phyloP scores from a whole-genome alignment of 2,888 invertebrate genomes.

The Scrobipalpa atriplicella region DNA sequence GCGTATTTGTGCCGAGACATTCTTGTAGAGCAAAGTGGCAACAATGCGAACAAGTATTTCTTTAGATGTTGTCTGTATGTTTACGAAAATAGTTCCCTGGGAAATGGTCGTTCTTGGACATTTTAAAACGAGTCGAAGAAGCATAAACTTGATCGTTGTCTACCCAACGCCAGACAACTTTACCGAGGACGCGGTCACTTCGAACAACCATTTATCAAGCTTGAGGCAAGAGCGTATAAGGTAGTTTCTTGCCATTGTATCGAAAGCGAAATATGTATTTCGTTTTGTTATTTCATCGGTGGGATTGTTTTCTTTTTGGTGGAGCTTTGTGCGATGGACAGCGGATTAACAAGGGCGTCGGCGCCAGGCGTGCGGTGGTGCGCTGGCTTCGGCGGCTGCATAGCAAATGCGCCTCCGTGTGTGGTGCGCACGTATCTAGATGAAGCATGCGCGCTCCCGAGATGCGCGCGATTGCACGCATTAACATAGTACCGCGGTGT shows the following conservation, averaged over 20 bases:
- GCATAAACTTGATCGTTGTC: constrained; percentile 21
- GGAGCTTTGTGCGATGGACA: constrained; percentile 67
- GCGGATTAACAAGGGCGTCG: constrained; percentile 74
- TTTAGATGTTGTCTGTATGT: not conserved
- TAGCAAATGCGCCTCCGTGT: constrained; percentile 68
- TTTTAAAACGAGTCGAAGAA: constrained; percentile 3
- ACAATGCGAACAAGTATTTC: constrained; percentile 27
- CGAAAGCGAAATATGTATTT: constrained; percentile 56
- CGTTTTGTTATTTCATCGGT: constrained; percentile 49
- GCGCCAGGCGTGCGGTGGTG: constrained; percentile 63
- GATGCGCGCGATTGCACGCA: constrained; percentile 61
- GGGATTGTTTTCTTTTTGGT: constrained; percentile 59
- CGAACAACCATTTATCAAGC: constrained; percentile 18
- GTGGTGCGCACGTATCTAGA: constrained; percentile 60
- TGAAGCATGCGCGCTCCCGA: constrained; percentile 47
- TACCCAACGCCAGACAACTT: constrained; percentile 9
- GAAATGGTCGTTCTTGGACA: not conserved
- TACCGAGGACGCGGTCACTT: constrained; percentile 10
- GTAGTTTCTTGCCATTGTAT: constrained; percentile 48
- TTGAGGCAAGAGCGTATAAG: constrained; percentile 21
- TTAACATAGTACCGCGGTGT: constrained; percentile 55
- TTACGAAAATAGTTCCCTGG: constrained; percentile 1
- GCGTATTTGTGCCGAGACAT: constrained; percentile 46
- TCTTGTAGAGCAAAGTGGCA: constrained; percentile 41
- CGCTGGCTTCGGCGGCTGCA: constrained; percentile 55